Conservation (phyloP, 2,113 vertebrate genomes). For the Lepisosteus oculatus region DNA sequence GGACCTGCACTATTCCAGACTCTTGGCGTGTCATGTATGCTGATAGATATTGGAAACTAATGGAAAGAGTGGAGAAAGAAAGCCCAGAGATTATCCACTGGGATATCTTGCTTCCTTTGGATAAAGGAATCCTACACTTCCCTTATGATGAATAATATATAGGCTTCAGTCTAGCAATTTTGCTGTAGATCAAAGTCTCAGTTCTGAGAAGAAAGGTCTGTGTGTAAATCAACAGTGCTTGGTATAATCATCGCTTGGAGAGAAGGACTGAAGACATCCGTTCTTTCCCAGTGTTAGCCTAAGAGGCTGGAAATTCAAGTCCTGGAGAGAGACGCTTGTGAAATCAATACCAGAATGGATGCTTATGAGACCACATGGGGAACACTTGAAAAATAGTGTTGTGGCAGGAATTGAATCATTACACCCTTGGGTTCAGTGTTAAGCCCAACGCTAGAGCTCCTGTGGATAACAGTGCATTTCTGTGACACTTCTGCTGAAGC, state of each 20-base stretch:
- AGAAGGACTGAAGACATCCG: not conserved
- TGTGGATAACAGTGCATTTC: too few relatives aligned
- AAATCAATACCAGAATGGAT: not conserved
- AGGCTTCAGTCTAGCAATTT: conserved; percentile 22
- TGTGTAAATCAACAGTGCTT: not conserved
- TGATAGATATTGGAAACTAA: conserved; percentile 8
- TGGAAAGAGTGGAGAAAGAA: not conserved
- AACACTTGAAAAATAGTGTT: not conserved
- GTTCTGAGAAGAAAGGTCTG: not conserved
- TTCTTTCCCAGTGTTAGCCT: not conserved
- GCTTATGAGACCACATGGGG: not conserved
- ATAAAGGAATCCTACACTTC: conserved; percentile 12
- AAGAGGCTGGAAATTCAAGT: not conserved
- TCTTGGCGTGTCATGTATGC: not conserved
- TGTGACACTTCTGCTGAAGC: too few relatives aligned
- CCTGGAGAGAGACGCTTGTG: not conserved
- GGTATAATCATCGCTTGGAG: not conserved
- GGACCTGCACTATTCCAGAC: not conserved
- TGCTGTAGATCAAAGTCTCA: conserved; percentile 25
- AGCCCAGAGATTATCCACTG: not conserved
- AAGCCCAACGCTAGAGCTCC: not conserved
- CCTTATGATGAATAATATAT: conserved; percentile 37
- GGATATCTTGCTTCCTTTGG: conserved; percentile 13
- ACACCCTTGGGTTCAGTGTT: not conserved
- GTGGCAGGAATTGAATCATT: conserved; percentile 3